Conservation (phyloP, 2,113 vertebrate genomes). For the Macroglossus sobrinus region DNA sequence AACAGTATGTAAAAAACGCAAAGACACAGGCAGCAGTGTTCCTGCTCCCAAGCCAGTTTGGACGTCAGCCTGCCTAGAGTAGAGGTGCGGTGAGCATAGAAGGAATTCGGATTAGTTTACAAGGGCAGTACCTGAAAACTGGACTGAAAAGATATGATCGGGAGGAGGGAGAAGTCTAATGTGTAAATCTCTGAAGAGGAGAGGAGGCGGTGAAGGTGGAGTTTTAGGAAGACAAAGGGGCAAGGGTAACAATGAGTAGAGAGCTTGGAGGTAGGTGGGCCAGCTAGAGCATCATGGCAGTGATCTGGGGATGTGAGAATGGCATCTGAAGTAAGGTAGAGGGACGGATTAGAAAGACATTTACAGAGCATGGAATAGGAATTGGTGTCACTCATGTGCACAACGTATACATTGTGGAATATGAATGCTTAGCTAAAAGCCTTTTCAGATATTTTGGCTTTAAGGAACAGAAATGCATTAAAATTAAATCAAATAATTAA, state of each 20-base stretch:
- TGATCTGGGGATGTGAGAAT: background rate
- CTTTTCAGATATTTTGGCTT: background rate
- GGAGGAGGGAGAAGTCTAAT: background rate
- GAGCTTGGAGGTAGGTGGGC: background rate
- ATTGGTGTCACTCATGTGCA: background rate
- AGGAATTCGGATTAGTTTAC: background rate
- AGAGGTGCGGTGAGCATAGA: background rate
- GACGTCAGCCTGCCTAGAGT: background rate
- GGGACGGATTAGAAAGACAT: background rate
- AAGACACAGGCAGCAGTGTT: background rate
- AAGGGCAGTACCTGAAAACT: background rate
- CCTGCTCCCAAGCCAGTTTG: background rate
- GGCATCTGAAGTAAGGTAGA: background rate
- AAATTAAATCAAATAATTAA: conserved; percentile 31
- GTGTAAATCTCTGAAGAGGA: background rate
- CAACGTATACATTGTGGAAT: background rate
- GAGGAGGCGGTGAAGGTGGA: background rate
- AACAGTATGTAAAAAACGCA: background rate
- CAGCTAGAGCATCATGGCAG: accelerated
- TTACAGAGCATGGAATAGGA: background rate
- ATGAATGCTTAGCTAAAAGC: background rate
- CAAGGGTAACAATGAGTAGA: background rate
- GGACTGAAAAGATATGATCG: background rate
- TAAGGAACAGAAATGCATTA: conserved; percentile 15
- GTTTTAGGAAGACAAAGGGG: background rate